Evolutionary conservation across 92 coral and sea anemone species (phyloP).

Genomic region (Metridium senile): DNA sequence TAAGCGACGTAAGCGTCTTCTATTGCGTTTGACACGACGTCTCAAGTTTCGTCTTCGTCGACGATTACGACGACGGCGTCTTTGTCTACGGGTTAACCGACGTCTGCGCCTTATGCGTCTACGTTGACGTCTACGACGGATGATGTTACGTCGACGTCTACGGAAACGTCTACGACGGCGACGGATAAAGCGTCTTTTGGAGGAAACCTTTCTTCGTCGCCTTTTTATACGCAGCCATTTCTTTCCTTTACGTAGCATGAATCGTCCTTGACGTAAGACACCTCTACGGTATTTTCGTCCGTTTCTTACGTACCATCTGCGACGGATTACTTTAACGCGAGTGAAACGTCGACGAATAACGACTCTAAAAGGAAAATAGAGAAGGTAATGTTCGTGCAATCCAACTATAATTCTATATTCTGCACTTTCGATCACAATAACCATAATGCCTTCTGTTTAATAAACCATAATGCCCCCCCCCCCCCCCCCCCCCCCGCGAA

Average conservation of each 20-base stretch:
- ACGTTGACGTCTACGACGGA: conserved; percentile 12
- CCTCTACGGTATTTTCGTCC: conserved; percentile 15
- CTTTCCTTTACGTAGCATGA: conserved; percentile 1
- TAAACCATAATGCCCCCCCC: too few relatives aligned
- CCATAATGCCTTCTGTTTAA: too few relatives aligned
- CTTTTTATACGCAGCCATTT: conserved; percentile 10
- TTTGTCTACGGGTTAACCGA: conserved; percentile 9
- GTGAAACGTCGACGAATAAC: not conserved
- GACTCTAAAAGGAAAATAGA: not conserved
- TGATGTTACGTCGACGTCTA: not conserved
- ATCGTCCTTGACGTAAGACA: conserved; percentile 10
- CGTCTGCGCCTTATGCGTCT: conserved; percentile 22
- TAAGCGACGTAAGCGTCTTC: conserved; percentile 1
- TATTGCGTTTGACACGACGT: not conserved
- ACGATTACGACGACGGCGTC: conserved; percentile 10
- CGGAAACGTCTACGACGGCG: conserved; percentile 14
- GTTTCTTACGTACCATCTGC: conserved; percentile 16
- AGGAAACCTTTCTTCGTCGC: not conserved
- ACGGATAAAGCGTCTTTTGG: not conserved
- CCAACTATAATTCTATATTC: too few relatives aligned
- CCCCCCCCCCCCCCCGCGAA: too few relatives aligned
- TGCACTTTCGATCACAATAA: too few relatives aligned
- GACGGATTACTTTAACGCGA: conserved; percentile 23
- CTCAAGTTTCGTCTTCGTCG: not conserved
- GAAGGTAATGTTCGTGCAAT: not conserved